These are phyloP conservation scores for Atherinomorus stipes DNA, from an alignment of 2,113 vertebrate species.

Conservation along the genomic window DNA sequence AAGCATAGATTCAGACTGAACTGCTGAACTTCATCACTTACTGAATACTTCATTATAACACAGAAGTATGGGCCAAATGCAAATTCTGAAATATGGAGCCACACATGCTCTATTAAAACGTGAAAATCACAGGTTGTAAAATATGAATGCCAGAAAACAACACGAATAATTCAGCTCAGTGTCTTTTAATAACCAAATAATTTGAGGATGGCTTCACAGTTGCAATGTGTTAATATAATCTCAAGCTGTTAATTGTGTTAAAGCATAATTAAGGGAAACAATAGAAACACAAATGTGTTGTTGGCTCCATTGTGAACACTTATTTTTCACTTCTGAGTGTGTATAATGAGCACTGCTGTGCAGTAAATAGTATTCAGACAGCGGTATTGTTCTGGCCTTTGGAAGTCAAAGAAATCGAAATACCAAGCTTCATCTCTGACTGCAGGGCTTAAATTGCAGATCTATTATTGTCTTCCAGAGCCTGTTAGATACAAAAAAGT, in stretches of 20 bases:
- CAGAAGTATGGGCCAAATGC: neutral
- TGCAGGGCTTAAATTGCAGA: slow-evolving; percentile 35
- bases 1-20: slow-evolving; percentile 8
- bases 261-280: slow-evolving; percentile 55
- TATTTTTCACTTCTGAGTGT: slow-evolving; percentile 60
- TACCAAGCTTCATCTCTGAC: slow-evolving; percentile 53
- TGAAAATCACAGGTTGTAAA: slow-evolving; percentile 42
- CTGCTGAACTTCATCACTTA: neutral
- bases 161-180: slow-evolving; percentile 41
- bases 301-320: slow-evolving; percentile 43
- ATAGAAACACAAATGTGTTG: slow-evolving; percentile 39
- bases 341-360: slow-evolving; percentile 57
- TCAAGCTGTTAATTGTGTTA: slow-evolving; percentile 58
- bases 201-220: slow-evolving; percentile 7
- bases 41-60: slow-evolving; percentile 1
- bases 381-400: slow-evolving; percentile 60
- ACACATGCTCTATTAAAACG: slow-evolving; percentile 15
- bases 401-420: slow-evolving; percentile 65
- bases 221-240: slow-evolving; percentile 44
- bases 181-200: slow-evolving; percentile 31
- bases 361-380: slow-evolving; percentile 64
- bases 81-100: slow-evolving; percentile 13
- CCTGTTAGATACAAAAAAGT: slow-evolving; percentile 26
- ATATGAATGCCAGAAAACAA: slow-evolving; percentile 5
- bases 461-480: slow-evolving; percentile 37